These are phyloP conservation scores for Myopa testacea DNA, from an alignment of 2,888 invertebrate genomes.

Conservation along the genomic window DNA sequence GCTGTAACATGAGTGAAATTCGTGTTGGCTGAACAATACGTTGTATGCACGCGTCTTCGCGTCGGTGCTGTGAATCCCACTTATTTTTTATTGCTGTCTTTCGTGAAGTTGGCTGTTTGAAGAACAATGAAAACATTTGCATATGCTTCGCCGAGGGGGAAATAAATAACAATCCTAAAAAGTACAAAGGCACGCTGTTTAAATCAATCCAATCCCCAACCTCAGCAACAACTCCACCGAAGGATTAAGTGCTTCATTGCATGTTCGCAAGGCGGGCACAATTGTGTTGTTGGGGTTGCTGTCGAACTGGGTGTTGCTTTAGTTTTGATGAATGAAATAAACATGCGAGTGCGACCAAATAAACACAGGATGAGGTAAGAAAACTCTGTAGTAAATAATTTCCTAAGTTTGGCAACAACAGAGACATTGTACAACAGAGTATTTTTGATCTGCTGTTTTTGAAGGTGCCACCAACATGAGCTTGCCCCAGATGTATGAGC, in stretches of 20 bases:
- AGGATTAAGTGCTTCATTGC: slow-evolving; percentile 53
- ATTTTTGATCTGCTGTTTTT: neutral
- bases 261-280: slow-evolving; percentile 46
- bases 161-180: slow-evolving; percentile 35
- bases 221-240: slow-evolving; percentile 36
- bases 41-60: slow-evolving; percentile 7
- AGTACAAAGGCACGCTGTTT: neutral
- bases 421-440: neutral
- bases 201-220: slow-evolving; percentile 26
- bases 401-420: slow-evolving; percentile 26
- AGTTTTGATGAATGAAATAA: slow-evolving; percentile 35
- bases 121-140: slow-evolving; percentile 49
- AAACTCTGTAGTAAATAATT: slow-evolving; percentile 30
- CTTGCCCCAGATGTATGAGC: neutral
- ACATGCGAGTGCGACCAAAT: slow-evolving; percentile 20
- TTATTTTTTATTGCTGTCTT: neutral
- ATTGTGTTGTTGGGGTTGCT: slow-evolving; percentile 9
- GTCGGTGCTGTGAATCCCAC: neutral
- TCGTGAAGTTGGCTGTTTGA: slow-evolving; percentile 28
- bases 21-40: slow-evolving; percentile 19
- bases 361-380: slow-evolving; percentile 19
- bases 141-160: slow-evolving; percentile 48
- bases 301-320: slow-evolving; percentile 34
- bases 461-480: neutral
- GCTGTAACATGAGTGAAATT: neutral